Evolutionary conservation across 2,888 invertebrate genomes (phyloP).

Genomic region (Blastobasis adustella): DNA sequence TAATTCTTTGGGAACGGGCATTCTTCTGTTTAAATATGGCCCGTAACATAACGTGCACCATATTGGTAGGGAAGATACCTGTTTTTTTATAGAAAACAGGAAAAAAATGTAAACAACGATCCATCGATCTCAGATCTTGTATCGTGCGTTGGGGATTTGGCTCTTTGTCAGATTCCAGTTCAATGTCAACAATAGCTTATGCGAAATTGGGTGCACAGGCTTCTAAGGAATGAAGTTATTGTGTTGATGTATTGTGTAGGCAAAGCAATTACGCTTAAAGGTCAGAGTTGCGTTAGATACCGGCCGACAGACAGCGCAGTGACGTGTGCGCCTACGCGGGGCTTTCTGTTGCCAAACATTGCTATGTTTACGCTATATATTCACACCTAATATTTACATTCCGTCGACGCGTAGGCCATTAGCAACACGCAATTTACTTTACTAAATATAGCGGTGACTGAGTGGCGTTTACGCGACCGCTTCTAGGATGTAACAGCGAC

Average conservation of each 20-base stretch:
- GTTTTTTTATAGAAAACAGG: slow-evolving; percentile 24
- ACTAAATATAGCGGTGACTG: not conserved
- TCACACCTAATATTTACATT: slow-evolving; percentile 12
- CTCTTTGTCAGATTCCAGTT: slow-evolving; percentile 19
- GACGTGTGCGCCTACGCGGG: not conserved
- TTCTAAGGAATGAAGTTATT: not conserved
- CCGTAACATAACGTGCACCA: slow-evolving; percentile 14
- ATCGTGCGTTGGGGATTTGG: slow-evolving; percentile 22
- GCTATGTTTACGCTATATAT: slow-evolving; percentile 4
- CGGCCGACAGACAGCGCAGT: slow-evolving; percentile 1
- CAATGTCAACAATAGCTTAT: no score
- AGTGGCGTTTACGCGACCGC: not conserved
- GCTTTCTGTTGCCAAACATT: slow-evolving; percentile 11
- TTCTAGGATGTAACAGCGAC: slow-evolving; percentile 1
- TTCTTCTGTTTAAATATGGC: slow-evolving; percentile 39
- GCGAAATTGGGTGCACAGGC: no score
- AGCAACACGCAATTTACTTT: slow-evolving; percentile 6
- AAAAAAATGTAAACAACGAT: slow-evolving; percentile 67
- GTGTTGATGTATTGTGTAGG: not conserved
- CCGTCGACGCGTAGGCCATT: slow-evolving; percentile 10
- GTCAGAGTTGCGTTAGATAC: slow-evolving; percentile 27
- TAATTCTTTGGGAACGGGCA: slow-evolving; percentile 48
- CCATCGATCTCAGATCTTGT: not conserved
- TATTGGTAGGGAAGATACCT: slow-evolving; percentile 24
- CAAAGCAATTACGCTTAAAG: slow-evolving; percentile 10